These are phyloP conservation scores for Misgurnus mizolepis DNA, from an alignment of 2,113 vertebrate species.

Conservation along the genomic window DNA sequence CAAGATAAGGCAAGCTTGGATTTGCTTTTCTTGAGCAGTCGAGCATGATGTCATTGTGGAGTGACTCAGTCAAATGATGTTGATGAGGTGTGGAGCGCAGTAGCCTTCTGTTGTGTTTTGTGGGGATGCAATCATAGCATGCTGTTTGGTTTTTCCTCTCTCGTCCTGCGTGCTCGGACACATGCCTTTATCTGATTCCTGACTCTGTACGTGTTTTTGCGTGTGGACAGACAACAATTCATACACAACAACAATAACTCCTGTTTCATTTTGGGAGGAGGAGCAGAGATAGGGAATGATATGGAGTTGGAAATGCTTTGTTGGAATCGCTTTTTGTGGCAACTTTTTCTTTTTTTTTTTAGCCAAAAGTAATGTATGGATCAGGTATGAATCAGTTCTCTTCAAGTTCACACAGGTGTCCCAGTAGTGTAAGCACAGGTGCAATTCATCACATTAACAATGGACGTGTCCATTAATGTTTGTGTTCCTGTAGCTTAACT, in stretches of 20 bases:
- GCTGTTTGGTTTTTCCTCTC: slow-evolving; percentile 33
- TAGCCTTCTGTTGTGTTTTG: slow-evolving; percentile 14
- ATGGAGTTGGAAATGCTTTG: not conserved
- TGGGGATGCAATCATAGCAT: slow-evolving; percentile 35
- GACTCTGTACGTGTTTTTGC: slow-evolving; percentile 34
- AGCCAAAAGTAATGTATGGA: not conserved
- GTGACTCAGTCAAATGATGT: slow-evolving; percentile 13
- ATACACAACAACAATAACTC: not conserved
- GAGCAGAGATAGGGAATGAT: not conserved
- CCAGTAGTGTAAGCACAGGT: not conserved
- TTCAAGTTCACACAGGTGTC: not conserved
- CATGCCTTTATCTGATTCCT: slow-evolving; percentile 48
- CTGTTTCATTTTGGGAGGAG: not conserved
- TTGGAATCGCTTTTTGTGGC: not conserved
- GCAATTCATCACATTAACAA: not conserved
- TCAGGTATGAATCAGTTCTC: not conserved
- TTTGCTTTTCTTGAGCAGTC: slow-evolving; percentile 14
- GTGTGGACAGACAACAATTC: slow-evolving; percentile 18
- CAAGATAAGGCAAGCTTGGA: not conserved
- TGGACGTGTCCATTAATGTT: too few species aligned
- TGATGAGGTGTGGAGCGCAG: slow-evolving; percentile 17
- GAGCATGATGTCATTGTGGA: slow-evolving; percentile 3
- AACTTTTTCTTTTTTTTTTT: not conserved
- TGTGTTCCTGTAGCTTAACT: too few species aligned
- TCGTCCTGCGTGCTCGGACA: slow-evolving; percentile 43